Percentiles rank a stretch among this genome's conserved stretches.
phyloP scores from a whole-genome alignment of 2,113 vertebrate genomes.

The Eretmochelys imbricata region DNA sequence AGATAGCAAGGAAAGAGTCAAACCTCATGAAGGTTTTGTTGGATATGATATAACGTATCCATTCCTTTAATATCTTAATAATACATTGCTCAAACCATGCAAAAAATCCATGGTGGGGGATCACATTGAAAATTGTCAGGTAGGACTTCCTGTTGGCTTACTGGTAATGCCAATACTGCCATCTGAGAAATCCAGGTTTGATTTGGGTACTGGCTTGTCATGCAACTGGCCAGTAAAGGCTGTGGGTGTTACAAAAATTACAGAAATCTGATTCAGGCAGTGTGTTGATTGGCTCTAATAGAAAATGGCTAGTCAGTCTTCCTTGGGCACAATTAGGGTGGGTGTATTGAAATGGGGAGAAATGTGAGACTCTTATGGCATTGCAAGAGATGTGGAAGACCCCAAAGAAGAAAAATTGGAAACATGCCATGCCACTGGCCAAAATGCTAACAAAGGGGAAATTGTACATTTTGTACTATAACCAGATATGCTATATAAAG shows the following conservation, averaged over 20 bases:
- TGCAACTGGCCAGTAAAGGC: neutral
- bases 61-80: neutral
- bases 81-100: neutral
- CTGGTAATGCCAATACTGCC: neutral
- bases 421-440: neutral
- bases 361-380: neutral
- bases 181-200: neutral
- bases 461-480: neutral
- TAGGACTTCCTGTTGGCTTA: neutral
- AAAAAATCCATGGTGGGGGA: neutral
- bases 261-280: neutral
- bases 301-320: neutral
- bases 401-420: neutral
- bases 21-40: neutral
- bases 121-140: neutral
- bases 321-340: neutral
- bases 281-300: neutral
- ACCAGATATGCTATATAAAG: neutral
- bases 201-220: neutral
- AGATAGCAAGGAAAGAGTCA: neutral
- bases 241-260: neutral
- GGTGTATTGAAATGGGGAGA: neutral
- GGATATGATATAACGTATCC: neutral
- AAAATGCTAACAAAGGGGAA: accelerated
- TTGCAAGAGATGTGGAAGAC: neutral